Percentiles rank a stretch among this genome's conserved stretches.
Conservation (phyloP, 1,140 invertebrate genomes). For the Rhizoglyphus robini region DNA sequence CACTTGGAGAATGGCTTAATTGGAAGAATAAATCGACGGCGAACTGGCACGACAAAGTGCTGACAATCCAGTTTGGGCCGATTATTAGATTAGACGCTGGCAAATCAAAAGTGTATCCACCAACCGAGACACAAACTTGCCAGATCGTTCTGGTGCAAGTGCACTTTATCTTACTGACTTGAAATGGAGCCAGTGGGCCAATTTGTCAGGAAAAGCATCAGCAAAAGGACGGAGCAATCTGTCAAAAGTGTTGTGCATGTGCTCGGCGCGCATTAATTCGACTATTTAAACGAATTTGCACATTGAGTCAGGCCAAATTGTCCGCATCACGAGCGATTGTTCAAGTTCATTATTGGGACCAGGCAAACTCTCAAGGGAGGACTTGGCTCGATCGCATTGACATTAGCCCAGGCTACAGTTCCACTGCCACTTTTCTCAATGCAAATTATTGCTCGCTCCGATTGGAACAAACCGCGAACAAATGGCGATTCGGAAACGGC, state of each 20-base stretch:
- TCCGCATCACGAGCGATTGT: conserved; percentile 4
- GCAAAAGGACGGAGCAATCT: neutral
- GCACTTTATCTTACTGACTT: neutral
- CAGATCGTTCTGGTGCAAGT: neutral
- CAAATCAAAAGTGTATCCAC: conserved; percentile 10
- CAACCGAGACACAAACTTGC: neutral
- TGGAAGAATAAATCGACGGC: conserved; percentile 10
- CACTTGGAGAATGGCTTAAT: no score
- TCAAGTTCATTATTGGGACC: neutral
- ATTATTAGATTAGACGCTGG: neutral
- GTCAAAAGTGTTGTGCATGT: neutral
- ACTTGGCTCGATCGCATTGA: no score
- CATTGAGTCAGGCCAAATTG: conserved; percentile 7
- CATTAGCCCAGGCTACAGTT: no score
- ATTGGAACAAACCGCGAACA: no score
- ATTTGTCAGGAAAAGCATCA: neutral
- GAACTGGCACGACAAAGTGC: neutral
- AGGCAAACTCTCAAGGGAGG: neutral
- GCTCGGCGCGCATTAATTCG: neutral
- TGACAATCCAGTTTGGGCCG: neutral
- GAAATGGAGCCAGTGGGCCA: neutral
- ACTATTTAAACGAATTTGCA: conserved; percentile 3
- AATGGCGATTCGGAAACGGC: no score
- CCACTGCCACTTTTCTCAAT: no score
- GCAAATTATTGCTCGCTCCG: no score